Evolutionary conservation across 2,797 vertebrate genomes (phyloP), one percentile per base, ranked within the genome.

Genomic region (Takifugu ocellatus): DNA sequence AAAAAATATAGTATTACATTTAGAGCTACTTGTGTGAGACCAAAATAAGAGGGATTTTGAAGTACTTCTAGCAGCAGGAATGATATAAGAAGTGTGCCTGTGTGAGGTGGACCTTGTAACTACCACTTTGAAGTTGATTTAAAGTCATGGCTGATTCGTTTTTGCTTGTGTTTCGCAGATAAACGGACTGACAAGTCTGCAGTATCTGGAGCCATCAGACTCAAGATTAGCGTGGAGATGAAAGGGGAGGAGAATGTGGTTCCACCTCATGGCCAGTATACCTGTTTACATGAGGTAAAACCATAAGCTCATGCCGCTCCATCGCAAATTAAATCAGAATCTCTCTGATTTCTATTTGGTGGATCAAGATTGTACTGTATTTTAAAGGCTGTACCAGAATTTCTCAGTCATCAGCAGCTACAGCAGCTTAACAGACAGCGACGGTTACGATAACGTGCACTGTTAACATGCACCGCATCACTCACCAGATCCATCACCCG

Each of bases 221-320:
- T 99, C 70, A 98, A 99, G 90, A 98, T 99, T 89, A 96, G 93
- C 0, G 96, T 99, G 74, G 96, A 98, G 84, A 98, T 98, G 87
- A 94, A 98, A 87, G 97, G 97, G 63, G 96, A 99, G 66, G 97
- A 97, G 78, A 97, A 98, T 1, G 96, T 97, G 67, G 95, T 95
- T 65, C 95, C 97, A 2, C 97, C 97, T 66, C 96, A 98, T 2
- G 83, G 96, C 74, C 97, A 99, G 56, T 99, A 99, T 66, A 98
- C 97, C 29, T 98, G 95, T 88, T 90, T 99, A 64, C 97, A 99
- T 25, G 97, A 98, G 95, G 96, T 98, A 88, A 53, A 3, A 4
- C 14, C 36, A 14, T 14, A 12, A 39, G 14, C 36, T 39, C 10
- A 5, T 29, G 4, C 36, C 14, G 12, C 36, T 14, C 3, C 9